Percentiles rank a stretch among this genome's conserved stretches.
These are phyloP conservation scores for Halichondria panicea DNA, from an alignment of 37 sponge, comb jelly and placozoan genomes.

Conservation along the genomic window DNA sequence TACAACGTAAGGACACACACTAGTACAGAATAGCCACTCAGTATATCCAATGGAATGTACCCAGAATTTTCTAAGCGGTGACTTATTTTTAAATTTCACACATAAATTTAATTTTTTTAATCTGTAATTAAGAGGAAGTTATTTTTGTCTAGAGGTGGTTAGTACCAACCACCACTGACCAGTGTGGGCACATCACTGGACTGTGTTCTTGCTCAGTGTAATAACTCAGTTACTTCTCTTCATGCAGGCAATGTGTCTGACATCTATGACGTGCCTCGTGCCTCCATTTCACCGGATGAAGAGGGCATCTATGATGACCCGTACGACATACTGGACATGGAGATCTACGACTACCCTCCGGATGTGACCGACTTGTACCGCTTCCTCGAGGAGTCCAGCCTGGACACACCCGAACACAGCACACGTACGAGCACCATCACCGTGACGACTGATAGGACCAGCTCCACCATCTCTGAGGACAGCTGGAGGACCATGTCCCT, in stretches of 20 bases:
- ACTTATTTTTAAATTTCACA: no score
- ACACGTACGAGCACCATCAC: conserved; percentile 29
- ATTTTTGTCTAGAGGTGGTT: no score
- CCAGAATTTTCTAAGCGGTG: no score
- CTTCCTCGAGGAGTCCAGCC: neutral
- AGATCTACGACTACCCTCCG: conserved; percentile 79
- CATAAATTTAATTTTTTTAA: no score
- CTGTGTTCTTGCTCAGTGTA: no score
- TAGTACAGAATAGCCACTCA: neutral
- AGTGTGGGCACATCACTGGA: no score
- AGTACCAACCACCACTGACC: no score
- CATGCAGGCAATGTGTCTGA: conserved; percentile 26
- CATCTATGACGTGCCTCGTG: conserved; percentile 53
- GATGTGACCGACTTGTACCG: conserved; percentile 43
- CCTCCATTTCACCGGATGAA: conserved; percentile 27
- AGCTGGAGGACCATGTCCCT: conserved; percentile 15
- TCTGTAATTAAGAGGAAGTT: no score
- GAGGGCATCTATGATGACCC: conserved; percentile 73
- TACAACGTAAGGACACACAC: no score
- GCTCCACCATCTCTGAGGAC: conserved; percentile 4
- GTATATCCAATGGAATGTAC: no score
- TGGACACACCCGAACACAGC: neutral
- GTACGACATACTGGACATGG: conserved; percentile 39
- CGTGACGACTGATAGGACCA: conserved; percentile 18
- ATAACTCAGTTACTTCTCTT: no score